Evolutionary conservation across 2,797 vertebrate species (phyloP).

Genomic region (Paramormyrops hopkinsi): DNA sequence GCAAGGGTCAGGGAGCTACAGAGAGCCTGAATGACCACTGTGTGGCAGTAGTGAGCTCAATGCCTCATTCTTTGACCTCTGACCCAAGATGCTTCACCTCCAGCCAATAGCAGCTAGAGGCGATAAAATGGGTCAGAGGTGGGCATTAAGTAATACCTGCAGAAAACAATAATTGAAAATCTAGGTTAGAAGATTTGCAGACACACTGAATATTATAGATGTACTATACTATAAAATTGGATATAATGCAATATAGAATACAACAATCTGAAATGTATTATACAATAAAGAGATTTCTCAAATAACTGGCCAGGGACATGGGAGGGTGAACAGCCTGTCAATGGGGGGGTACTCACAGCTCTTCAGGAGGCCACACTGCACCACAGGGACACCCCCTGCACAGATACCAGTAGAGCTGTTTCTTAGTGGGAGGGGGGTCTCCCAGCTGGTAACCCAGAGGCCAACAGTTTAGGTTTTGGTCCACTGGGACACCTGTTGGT

Average conservation of each 20-base stretch:
- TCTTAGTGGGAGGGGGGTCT: background rate
- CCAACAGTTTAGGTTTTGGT: background rate
- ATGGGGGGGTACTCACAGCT: background rate
- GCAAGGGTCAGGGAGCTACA: background rate
- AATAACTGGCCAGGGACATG: background rate
- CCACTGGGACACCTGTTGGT: background rate
- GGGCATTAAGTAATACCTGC: background rate
- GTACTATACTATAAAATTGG: background rate
- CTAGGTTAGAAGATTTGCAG: background rate
- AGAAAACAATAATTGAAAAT: background rate
- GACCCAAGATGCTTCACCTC: background rate
- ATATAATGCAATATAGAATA: background rate
- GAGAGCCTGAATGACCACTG: background rate
- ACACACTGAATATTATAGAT: background rate
- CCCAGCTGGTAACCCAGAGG: background rate
- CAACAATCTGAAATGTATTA: background rate
- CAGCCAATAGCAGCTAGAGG: background rate
- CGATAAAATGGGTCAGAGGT: background rate
- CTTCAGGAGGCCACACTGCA: background rate
- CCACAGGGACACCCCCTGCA: background rate
- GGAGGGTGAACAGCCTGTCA: background rate
- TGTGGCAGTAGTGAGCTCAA: background rate
- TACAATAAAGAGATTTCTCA: background rate
- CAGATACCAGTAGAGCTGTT: background rate
- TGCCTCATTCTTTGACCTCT: background rate